Evolutionary conservation across 2,888 invertebrate genomes (phyloP).

Genomic region (Pseudeuparius sepicola): DNA sequence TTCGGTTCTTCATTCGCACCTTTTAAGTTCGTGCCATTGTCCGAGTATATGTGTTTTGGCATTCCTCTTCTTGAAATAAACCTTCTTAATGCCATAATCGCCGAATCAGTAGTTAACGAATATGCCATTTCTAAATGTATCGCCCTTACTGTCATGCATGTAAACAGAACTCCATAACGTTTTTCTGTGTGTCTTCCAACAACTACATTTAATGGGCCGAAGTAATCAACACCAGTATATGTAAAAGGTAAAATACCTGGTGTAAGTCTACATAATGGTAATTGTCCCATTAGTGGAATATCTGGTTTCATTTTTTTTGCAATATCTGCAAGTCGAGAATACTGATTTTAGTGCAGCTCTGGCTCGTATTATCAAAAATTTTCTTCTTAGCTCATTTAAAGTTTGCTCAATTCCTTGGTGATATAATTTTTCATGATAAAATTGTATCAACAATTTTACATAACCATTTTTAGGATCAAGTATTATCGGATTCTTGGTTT

Average conservation of each 20-base stretch:
- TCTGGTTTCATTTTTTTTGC: slow-evolving; percentile 4
- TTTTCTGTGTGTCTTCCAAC: too few species aligned
- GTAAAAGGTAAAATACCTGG: slow-evolving; percentile 3
- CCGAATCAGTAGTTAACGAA: slow-evolving; percentile 8
- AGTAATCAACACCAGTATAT: neutral
- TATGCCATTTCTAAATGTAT: slow-evolving; percentile 13
- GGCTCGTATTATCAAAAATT: slow-evolving; percentile 2
- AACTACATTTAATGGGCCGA: too few species aligned
- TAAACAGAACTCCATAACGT: slow-evolving; percentile 7
- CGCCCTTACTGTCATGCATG: slow-evolving; percentile 10
- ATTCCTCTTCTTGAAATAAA: slow-evolving; percentile 8
- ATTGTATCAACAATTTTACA: neutral
- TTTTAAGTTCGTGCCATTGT: slow-evolving; percentile 11
- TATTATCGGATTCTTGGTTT: too few species aligned
- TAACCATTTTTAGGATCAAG: too few species aligned
- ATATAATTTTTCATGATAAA: neutral
- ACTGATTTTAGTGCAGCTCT: neutral
- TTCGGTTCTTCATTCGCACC: slow-evolving; percentile 6
- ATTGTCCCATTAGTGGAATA: slow-evolving; percentile 11
- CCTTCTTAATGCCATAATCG: too few species aligned
- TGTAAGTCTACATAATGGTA: slow-evolving; percentile 9
- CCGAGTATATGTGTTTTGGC: slow-evolving; percentile 5
- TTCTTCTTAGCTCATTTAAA: slow-evolving; percentile 9
- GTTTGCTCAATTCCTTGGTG: slow-evolving; percentile 10
- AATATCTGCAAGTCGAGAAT: neutral